Evolutionary conservation across 2,888 invertebrate genomes (phyloP).

Genomic region (Mesoligia furuncula): DNA sequence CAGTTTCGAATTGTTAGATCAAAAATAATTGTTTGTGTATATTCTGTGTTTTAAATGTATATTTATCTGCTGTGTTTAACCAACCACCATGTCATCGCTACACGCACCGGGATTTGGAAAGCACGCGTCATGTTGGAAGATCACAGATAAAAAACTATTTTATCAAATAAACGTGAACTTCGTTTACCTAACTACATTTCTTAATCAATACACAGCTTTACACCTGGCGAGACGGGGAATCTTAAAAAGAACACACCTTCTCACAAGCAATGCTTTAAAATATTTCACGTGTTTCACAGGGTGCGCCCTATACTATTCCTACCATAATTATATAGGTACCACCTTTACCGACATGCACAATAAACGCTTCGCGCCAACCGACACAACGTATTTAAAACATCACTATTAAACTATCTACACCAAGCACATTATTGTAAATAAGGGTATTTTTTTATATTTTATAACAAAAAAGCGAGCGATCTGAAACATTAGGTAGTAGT

Average conservation of each 20-base stretch:
- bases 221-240: constrained; percentile 26
- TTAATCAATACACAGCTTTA: constrained; percentile 47
- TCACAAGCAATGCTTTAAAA: constrained; percentile 38
- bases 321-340: background rate
- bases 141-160: constrained; percentile 16
- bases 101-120: constrained; percentile 67
- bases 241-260: constrained; percentile 12
- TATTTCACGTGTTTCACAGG: constrained; percentile 33
- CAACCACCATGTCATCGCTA: constrained; percentile 80
- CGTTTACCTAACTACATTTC: constrained; percentile 11
- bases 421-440: constrained; percentile 58
- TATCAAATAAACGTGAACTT: constrained; percentile 5
- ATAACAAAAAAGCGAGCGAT: background rate
- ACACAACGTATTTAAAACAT: constrained; percentile 20
- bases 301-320: constrained; percentile 5
- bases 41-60: constrained; percentile 12
- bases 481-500: background rate
- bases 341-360: constrained; percentile 38
- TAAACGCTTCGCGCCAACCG: constrained; percentile 36
- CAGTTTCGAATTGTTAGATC: constrained; percentile 2
- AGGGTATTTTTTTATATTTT: background rate
- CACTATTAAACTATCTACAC: constrained; percentile 45
- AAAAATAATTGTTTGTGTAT: constrained; percentile 2
- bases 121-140: constrained; percentile 65
- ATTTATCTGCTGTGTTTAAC: constrained; percentile 41